Percentiles rank a stretch among this genome's conserved stretches.
These are phyloP conservation scores for Felis catus DNA, from an alignment of 2,113 vertebrate genomes.

Conservation along the genomic window DNA sequence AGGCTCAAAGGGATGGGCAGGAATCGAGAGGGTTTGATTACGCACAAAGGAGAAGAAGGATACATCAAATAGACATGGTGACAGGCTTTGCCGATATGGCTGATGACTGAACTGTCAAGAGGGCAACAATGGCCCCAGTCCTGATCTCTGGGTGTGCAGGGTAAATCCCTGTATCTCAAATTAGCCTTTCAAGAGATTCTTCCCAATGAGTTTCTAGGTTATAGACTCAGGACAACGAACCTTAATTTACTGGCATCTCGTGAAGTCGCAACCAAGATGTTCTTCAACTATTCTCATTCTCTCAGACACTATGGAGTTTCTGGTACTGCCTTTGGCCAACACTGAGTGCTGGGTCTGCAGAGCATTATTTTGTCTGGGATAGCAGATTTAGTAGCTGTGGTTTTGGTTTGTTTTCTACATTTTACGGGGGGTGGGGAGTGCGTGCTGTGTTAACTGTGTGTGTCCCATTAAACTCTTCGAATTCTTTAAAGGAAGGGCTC, in stretches of 20 bases:
- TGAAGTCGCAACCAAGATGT: background rate
- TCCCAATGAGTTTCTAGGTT: background rate
- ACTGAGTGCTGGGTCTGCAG: background rate
- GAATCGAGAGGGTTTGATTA: background rate
- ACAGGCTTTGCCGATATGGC: background rate
- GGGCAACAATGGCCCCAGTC: background rate
- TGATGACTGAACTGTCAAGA: too few relatives aligned
- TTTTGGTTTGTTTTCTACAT: background rate
- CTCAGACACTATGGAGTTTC: background rate
- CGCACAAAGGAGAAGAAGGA: slow-evolving; percentile 1
- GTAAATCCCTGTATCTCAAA: background rate
- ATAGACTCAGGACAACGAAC: background rate
- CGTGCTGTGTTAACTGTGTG: background rate
- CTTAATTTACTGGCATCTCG: background rate
- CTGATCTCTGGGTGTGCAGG: background rate
- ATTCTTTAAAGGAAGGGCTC: background rate
- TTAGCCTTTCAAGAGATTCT: background rate
- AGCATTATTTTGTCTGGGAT: background rate
- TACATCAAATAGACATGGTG: background rate
- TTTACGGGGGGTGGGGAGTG: background rate
- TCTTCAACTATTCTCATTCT: background rate
- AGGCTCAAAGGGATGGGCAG: background rate
- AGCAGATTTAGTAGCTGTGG: background rate
- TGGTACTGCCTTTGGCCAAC: background rate
- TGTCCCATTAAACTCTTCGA: background rate